These are phyloP conservation scores for Apotomis capreana DNA, from an alignment of 2,888 invertebrate genomes.

Conservation along the genomic window DNA sequence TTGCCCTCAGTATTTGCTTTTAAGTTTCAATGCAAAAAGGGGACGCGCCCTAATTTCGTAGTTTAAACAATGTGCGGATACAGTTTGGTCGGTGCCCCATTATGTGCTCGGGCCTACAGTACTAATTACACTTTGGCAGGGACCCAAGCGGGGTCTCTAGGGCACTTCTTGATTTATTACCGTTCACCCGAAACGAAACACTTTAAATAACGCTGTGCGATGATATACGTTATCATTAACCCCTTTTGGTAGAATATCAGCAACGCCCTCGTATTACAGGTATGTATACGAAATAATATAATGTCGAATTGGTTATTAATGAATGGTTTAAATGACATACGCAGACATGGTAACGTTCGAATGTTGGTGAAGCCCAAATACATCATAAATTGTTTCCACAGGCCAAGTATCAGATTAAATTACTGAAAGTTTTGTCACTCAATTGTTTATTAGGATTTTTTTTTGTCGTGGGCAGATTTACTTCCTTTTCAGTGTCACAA, in stretches of 20 bases:
- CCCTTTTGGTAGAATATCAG: conserved; percentile 46
- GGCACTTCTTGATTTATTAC: conserved; percentile 74
- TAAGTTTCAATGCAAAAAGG: conserved; percentile 41
- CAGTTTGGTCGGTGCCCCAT: conserved; percentile 62
- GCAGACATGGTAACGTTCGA: too few relatives aligned
- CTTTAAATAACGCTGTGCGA: conserved; percentile 67
- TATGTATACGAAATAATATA: neutral
- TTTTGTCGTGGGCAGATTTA: too few relatives aligned
- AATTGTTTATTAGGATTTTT: too few relatives aligned
- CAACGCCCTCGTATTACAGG: neutral
- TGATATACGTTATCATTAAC: conserved; percentile 64
- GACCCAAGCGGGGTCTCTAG: conserved; percentile 66
- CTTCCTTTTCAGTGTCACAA: too few relatives aligned
- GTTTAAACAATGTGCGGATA: conserved; percentile 67
- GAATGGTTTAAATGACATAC: too few relatives aligned
- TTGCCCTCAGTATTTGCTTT: conserved; percentile 37
- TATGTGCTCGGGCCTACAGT: conserved; percentile 67
- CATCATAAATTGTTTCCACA: too few relatives aligned
- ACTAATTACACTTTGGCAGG: conserved; percentile 79
- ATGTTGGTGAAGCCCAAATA: too few relatives aligned
- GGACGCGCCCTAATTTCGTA: conserved; percentile 62
- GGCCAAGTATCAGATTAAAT: too few relatives aligned
- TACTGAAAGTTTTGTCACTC: too few relatives aligned
- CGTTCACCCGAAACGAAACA: conserved; percentile 69
- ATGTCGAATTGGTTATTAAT: too few relatives aligned